These are phyloP conservation scores for Hyperoodon ampullatus DNA, from an alignment of 2,113 vertebrate species.

Conservation along the genomic window DNA sequence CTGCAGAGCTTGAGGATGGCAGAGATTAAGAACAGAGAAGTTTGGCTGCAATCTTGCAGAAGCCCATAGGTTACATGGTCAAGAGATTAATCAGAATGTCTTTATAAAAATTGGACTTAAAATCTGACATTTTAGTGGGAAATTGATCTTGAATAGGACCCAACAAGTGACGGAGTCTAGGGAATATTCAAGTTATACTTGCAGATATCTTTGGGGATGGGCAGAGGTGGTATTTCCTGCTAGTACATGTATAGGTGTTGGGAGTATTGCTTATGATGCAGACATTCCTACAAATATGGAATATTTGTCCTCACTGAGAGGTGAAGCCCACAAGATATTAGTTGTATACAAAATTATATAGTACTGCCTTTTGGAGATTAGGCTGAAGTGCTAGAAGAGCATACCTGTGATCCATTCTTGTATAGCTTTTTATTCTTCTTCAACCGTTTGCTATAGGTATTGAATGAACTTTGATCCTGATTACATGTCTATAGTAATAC, in stretches of 20 bases:
- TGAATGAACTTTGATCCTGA: background rate
- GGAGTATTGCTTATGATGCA: background rate
- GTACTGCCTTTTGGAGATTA: background rate
- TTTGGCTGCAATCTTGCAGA: background rate
- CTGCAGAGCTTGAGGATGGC: rapidly evolving
- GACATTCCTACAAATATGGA: background rate
- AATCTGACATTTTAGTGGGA: background rate
- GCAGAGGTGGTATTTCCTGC: rapidly evolving
- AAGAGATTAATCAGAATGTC: background rate
- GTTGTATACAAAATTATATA: background rate
- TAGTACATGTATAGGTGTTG: background rate
- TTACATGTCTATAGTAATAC: background rate
- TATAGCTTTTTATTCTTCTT: background rate
- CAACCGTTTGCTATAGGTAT: background rate
- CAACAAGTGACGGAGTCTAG: background rate
- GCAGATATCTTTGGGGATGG: background rate
- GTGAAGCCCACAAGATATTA: background rate
- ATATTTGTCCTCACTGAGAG: background rate
- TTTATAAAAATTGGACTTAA: background rate
- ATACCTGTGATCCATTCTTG: background rate
- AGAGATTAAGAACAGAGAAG: background rate
- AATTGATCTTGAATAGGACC: background rate
- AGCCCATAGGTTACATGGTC: background rate
- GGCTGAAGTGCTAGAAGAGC: background rate
- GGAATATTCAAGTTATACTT: background rate